A percentile compares a stretch with the other conserved stretches of the same genome.
Evolutionary conservation across 2,888 invertebrate genomes (phyloP).

Genomic region (Hermaeophaga mercurialis): DNA sequence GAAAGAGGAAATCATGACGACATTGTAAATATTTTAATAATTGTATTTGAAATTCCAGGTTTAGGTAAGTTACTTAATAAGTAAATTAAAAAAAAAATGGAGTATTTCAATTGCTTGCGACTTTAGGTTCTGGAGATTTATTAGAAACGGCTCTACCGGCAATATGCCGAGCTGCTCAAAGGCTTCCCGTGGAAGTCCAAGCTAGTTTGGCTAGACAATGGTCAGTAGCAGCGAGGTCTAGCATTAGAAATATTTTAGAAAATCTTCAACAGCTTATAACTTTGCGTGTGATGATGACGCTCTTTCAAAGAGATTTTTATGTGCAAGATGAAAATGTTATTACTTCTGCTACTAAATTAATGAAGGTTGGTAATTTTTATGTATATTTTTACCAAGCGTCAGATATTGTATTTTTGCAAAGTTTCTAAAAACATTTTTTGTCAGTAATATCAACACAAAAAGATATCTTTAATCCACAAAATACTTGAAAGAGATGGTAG

Average conservation of each 20-base stretch:
- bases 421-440: no score
- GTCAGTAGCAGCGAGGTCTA: constrained; percentile 65
- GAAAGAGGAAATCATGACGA: constrained; percentile 59
- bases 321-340: constrained; percentile 87
- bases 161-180: constrained; percentile 75
- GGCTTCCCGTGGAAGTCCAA: constrained; percentile 75
- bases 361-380: constrained; percentile 67
- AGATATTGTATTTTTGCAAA: no score
- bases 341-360: constrained; percentile 83
- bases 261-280: constrained; percentile 89
- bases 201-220: constrained; percentile 81
- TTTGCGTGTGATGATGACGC: constrained; percentile 78
- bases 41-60: constrained; percentile 57
- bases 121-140: constrained; percentile 76
- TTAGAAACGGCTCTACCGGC: constrained; percentile 82
- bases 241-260: constrained; percentile 71
- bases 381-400: no score
- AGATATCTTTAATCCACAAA: no score
- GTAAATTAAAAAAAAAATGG: no score
- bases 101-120: no score
- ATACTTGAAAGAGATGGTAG: no score
- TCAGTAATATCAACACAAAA: no score
- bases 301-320: constrained; percentile 72
- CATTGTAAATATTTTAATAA: constrained; percentile 62
- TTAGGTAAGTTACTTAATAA: constrained; percentile 49